Percentiles rank a stretch among this genome's conserved stretches.
Evolutionary conservation across 2,888 invertebrate species (phyloP).

Genomic region (Napeogenes sylphis): DNA sequence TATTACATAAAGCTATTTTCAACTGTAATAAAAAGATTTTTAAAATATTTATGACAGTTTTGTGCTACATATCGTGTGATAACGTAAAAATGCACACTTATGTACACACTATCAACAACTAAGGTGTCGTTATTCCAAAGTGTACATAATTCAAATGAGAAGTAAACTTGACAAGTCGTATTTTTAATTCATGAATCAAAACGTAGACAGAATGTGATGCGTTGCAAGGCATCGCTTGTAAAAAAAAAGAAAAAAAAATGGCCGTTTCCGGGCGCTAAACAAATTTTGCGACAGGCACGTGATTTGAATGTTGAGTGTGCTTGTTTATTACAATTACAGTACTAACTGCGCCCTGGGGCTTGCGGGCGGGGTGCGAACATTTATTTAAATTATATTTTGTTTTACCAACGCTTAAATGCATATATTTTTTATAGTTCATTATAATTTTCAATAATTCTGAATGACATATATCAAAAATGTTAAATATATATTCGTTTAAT

Average conservation of each 20-base stretch:
- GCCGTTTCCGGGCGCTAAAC: constrained; percentile 57
- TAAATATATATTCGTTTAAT: neutral
- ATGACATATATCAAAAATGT: neutral
- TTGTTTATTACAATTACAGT: constrained; percentile 10
- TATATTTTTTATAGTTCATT: too few relatives aligned
- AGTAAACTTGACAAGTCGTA: constrained; percentile 44
- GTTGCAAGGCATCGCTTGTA: constrained; percentile 39
- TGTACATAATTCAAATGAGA: too few relatives aligned
- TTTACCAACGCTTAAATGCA: neutral
- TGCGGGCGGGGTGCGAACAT: constrained; percentile 3
- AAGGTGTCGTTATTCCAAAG: too few relatives aligned
- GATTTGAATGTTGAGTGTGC: constrained; percentile 40
- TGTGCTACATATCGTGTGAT: too few relatives aligned
- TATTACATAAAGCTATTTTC: too few relatives aligned
- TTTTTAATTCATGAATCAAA: constrained; percentile 68
- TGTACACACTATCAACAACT: too few relatives aligned
- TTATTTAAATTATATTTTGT: neutral
- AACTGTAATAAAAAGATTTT: too few relatives aligned
- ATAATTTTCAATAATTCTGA: too few relatives aligned
- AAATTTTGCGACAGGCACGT: constrained; percentile 51
- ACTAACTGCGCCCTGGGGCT: neutral
- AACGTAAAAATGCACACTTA: too few relatives aligned
- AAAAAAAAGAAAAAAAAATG: constrained; percentile 45
- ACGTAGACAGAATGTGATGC: constrained; percentile 43
- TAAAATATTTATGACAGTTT: too few relatives aligned